Conservation (phyloP, 23 tunicate species). For the Pegea sp. region DNA sequence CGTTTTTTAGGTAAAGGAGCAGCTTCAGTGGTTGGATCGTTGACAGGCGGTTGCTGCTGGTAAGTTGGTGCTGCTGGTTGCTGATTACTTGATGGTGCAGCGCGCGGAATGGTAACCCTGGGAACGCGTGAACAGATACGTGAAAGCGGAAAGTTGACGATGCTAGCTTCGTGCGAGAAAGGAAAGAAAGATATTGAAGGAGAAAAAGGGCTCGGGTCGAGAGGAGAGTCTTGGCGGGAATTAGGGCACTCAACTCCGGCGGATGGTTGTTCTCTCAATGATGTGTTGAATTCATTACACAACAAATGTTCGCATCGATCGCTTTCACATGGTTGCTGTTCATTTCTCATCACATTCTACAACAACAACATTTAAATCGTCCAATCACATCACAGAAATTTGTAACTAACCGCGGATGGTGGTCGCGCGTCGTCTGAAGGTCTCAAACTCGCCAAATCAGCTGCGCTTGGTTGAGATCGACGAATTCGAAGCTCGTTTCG, state of each 20-base stretch:
- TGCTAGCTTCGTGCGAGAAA: neutral
- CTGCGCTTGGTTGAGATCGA: slow-evolving; percentile 15
- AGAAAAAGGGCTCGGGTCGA: neutral
- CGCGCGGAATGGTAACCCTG: slow-evolving; percentile 1
- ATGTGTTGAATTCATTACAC: neutral
- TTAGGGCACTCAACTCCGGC: neutral
- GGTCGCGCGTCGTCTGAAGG: no score
- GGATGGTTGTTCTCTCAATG: neutral
- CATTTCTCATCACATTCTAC: no score
- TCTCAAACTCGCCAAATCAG: no score
- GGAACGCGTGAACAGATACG: slow-evolving; percentile 4
- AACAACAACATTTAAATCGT: neutral
- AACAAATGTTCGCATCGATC: neutral
- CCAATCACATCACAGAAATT: neutral
- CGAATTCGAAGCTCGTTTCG: slow-evolving; percentile 26
- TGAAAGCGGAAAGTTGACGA: neutral
- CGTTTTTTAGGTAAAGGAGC: slow-evolving; percentile 45
- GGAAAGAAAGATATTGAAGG: neutral
- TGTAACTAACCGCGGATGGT: no score
- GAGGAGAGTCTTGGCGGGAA: neutral
- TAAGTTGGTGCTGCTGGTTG: neutral
- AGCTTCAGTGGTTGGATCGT: slow-evolving; percentile 29
- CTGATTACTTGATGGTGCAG: neutral
- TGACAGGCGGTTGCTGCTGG: neutral
- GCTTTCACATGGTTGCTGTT: neutral